A percentile compares a stretch with the other conserved stretches of the same genome.
phyloP scores from a whole-genome alignment of 2,113 vertebrate species.

The Mobula hypostoma region DNA sequence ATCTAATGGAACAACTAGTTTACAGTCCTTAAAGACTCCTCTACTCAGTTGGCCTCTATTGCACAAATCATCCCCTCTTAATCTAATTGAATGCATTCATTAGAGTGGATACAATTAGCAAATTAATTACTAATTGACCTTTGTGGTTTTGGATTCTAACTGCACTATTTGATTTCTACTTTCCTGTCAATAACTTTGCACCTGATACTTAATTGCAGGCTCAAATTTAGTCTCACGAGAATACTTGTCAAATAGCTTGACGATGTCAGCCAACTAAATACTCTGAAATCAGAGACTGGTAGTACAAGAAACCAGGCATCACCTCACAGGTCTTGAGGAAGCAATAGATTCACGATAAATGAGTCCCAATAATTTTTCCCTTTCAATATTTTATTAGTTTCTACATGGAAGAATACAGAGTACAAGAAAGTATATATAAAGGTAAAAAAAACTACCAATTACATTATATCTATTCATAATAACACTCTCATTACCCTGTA shows the following conservation, averaged over 20 bases:
- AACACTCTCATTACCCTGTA: no score
- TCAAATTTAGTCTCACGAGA: background rate
- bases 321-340: background rate
- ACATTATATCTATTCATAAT: no score
- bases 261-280: background rate
- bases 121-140: constrained; percentile 35
- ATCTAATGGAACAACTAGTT: background rate
- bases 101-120: constrained; percentile 2
- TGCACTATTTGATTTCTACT: background rate
- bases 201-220: background rate
- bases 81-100: constrained; percentile 27
- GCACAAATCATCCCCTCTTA: constrained; percentile 8
- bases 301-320: background rate
- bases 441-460: no score
- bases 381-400: no score
- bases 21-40: background rate
- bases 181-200: constrained; percentile 22
- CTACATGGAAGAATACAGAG: no score
- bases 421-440: no score
- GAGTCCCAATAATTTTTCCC: background rate
- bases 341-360: background rate
- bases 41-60: background rate
- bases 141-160: background rate
- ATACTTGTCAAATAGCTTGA: background rate
- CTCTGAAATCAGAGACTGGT: background rate